phyloP scores from a whole-genome alignment of 1,140 invertebrate genomes.

The Drosophila trapezifrons region DNA sequence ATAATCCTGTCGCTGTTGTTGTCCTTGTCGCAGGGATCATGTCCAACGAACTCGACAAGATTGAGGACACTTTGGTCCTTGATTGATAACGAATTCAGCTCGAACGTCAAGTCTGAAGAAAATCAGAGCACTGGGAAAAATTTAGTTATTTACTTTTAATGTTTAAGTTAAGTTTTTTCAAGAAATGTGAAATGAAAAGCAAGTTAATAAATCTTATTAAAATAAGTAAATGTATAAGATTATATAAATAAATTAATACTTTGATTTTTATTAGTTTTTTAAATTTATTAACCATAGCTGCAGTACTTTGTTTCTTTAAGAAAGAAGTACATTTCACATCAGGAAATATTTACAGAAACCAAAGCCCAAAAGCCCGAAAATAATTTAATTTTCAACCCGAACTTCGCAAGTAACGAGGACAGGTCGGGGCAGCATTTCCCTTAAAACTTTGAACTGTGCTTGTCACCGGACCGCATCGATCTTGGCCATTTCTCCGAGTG shows the following conservation, averaged over 20 bases:
- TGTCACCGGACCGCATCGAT: conserved; percentile 25
- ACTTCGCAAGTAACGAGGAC: not conserved
- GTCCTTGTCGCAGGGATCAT: conserved; percentile 19
- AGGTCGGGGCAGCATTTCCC: not conserved
- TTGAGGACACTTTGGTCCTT: conserved; percentile 50
- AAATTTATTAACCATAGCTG: not conserved
- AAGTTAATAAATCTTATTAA: too few species aligned
- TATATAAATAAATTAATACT: not conserved
- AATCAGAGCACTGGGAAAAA: conserved; percentile 13
- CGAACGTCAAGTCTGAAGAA: not conserved
- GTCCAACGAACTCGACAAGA: conserved; percentile 33
- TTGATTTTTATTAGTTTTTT: not conserved
- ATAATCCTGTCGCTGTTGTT: conserved; percentile 49
- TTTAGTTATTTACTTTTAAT: too few species aligned
- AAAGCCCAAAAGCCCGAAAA: not conserved
- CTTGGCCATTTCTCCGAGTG: conserved; percentile 33
- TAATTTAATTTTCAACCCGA: not conserved
- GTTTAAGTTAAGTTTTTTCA: not conserved
- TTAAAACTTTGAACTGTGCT: conserved; percentile 18
- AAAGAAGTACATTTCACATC: not conserved
- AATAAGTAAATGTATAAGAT: too few species aligned
- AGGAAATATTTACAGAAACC: not conserved
- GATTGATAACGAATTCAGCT: conserved; percentile 69
- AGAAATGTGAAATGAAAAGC: not conserved
- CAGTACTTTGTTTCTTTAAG: not conserved